Conservation (phyloP, 2,888 invertebrate genomes). For the Chrysopilus asiliformis region DNA sequence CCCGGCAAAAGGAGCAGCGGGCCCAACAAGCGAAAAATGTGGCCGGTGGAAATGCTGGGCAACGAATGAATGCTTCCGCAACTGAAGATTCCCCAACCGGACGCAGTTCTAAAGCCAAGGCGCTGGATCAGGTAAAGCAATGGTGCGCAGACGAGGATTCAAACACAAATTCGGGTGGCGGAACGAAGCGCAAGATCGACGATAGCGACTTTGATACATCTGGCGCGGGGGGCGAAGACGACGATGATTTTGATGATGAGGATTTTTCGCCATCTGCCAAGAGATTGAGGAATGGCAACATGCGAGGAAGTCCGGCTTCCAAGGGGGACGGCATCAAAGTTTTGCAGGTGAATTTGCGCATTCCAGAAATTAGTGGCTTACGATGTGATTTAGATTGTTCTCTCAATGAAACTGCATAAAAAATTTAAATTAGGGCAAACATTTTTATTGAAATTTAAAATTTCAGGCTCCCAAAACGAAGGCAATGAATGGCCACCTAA, state of each 20-base stretch:
- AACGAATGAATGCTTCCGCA: conserved; percentile 34
- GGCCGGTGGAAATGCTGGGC: conserved; percentile 9
- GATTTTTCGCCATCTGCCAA: conserved; percentile 40
- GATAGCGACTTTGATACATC: conserved; percentile 40
- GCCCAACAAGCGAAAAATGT: conserved; percentile 38
- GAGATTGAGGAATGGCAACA: conserved; percentile 35
- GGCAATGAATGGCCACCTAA: conserved; percentile 26
- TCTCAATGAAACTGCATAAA: neutral
- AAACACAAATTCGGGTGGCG: conserved; percentile 15
- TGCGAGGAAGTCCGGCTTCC: conserved; percentile 26
- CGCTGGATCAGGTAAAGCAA: conserved; percentile 68
- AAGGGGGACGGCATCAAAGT: conserved; percentile 24
- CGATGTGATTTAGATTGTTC: conserved; percentile 1
- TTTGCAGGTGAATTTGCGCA: conserved; percentile 8
- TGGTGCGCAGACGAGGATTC: conserved; percentile 62
- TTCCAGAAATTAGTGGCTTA: too few relatives aligned
- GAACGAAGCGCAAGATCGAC: conserved; percentile 36
- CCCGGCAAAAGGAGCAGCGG: conserved; percentile 59
- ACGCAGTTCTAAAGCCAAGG: conserved; percentile 61
- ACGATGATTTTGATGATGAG: conserved; percentile 43
- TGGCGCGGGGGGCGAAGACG: conserved; percentile 33
- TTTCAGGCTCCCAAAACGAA: too few relatives aligned
- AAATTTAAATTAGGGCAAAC: neutral
- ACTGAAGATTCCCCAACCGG: conserved; percentile 36
- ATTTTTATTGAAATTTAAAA: conserved; percentile 14